Evolutionary conservation across 2,797 vertebrate genomes (phyloP).

Genomic region (Melanogrammus aeglefinus): DNA sequence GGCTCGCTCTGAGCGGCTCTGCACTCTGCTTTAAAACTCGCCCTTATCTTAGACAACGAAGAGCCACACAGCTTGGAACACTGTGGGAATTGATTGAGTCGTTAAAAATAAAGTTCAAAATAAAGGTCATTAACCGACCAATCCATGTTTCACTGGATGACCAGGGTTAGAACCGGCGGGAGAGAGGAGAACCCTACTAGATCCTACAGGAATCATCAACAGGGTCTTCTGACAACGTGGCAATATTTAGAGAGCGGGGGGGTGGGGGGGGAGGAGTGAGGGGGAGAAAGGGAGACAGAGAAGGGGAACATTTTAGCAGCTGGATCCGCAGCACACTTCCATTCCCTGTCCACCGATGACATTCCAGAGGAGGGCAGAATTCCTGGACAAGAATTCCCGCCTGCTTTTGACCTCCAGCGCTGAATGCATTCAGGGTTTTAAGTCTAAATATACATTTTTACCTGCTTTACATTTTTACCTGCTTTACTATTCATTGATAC

Average conservation of each 20-base stretch:
- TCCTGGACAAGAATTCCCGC: slow-evolving; percentile 5
- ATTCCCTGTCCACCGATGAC: slow-evolving; percentile 39
- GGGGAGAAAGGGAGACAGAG: background rate
- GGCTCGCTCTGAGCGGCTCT: too few relatives aligned
- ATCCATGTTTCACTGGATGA: background rate
- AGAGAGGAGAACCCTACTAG: too few relatives aligned
- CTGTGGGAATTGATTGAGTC: background rate
- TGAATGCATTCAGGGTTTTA: too few relatives aligned
- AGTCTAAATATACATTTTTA: background rate
- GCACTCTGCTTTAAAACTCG: background rate
- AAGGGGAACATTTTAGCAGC: slow-evolving; percentile 42
- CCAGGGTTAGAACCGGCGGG: too few relatives aligned
- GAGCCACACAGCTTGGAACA: background rate
- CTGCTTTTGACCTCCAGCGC: background rate
- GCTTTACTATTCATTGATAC: background rate
- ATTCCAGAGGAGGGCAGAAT: slow-evolving; percentile 48
- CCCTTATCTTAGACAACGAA: background rate
- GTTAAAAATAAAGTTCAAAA: background rate
- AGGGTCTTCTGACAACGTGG: background rate
- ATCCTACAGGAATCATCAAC: background rate
- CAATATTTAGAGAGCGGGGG: slow-evolving; percentile 6
- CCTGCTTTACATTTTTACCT: background rate
- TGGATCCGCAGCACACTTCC: slow-evolving; percentile 49
- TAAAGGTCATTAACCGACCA: background rate
- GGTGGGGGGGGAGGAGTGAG: background rate